Base-by-base conservation (phyloP, 2,888 invertebrate genomes). In the Atherix ibis region DNA sequence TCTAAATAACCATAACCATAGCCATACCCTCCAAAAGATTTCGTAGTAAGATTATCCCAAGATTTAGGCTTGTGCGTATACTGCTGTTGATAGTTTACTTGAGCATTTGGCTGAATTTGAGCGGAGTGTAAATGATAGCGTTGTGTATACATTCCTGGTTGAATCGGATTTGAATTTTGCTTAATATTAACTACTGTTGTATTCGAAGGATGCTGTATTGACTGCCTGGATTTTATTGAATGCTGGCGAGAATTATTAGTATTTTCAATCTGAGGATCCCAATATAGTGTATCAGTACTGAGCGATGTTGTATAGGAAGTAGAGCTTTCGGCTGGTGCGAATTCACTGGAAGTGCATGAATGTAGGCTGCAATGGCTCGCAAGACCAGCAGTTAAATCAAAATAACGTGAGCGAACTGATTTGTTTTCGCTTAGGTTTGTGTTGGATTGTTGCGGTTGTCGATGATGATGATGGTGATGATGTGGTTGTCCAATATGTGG, bases 21-120 rank as follows among this genome's bases (percentile, higher is more conserved):
- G 3, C 84, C 83, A 44, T 87, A 85, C 1, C 84, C 85, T 1
- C 84, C 83, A 44, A 82, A 77, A 0, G 80, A 78, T 61, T 84
- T 85, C 2, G 83, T 83, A 0, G 85, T 79, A 35, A 88, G 62
- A 58, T 87, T 87, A 52, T 87, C 87, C 85, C 87, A 87, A 0
- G 85, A 87, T 54, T 87, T 87, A 1, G 87, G 87, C 50, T 87
- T 88, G 1, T 63, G 56, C 27, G 62, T 62, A 44, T 67, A 69
- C 38, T 67, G 66, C 4, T 51, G 46, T 32, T 56, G 53, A 19
- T 58, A 58, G 40, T 54, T 58, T 30, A 58, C 51, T 43, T 58
- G 58, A 18, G 58, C 51, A 9, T 40, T 19, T 45, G 67, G 49
- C 52, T 63, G 48, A 50, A 63, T 49, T 56, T 66, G 52, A 34